Evolutionary conservation across 2,797 vertebrate species (phyloP), one percentile per base, ranked within the genome.

Genomic region (Peromyscus attwateri): DNA sequence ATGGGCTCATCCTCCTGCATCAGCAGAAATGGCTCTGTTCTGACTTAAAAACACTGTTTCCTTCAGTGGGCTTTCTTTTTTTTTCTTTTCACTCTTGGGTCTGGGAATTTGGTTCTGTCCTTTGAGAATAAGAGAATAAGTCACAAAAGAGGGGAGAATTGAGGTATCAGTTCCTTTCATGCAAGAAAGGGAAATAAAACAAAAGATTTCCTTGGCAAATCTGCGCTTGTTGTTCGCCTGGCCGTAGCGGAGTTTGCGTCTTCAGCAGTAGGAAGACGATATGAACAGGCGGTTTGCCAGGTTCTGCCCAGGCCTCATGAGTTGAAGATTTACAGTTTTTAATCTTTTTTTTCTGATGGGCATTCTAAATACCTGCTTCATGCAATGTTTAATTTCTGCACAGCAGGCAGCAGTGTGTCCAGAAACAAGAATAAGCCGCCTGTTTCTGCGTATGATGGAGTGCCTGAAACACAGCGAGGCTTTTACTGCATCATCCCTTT

Each of bases 271-370:
- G 81, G 79, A 95, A 94, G 77, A 92, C 96, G 57, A 82, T 94
- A 82, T 29, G 83, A 95, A 37, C 40, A 93, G 96, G 98, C 97
- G 52, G 43, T 94, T 83, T 97, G 96, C 98, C 97, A 98, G 92
- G 68, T 97, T 97, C 91, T 34, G 37, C 91, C 93, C 91, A 46
- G 95, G 90, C 88, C 97, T 98, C 96, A 75, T 71, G 96, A 96
- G 94, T 85, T 76, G 57, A 82, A 97, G 98, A 98, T 97, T 98
- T 98, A 98, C 97, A 97, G 98, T 97, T 98, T 98, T 98, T 98
- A 98, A 97, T 98, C 92, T 97, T 95, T 97, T 97, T 40, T 94
- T 97, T 97, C 96, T 97, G 97, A 98, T 97, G 97, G 97, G 95
- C 97, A 96, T 96, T 92, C 97, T 97, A 97, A 98, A 97, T 98